Evolutionary conservation across 2,888 invertebrate species (phyloP), one percentile per base, ranked within the genome.

Genomic region (Leptinotarsa peninsularis): DNA sequence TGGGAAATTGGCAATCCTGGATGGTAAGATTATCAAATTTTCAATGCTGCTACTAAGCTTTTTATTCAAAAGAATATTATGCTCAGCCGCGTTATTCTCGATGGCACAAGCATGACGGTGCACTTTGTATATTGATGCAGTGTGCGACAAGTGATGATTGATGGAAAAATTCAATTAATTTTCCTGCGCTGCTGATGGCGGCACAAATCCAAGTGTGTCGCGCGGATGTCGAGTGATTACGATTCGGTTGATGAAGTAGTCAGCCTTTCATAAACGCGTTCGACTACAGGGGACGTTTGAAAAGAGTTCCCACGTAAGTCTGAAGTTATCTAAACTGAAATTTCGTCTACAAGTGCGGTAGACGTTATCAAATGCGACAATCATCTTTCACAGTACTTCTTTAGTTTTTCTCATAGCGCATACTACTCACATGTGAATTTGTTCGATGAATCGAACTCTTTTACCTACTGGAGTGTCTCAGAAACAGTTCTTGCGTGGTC

Each of bases 111-210:
- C 78, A 76, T 76, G 79, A 75, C 78, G 73, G 52, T 72, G 78
- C 78, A 71, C 73, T 75, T 77, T 75, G 66, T 74, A 80, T 79
- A 80, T 79, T 80, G 78, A 78, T 79, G 80, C 79, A 79, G 78
- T 79, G 77, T 80, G 81, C 79, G 83, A 83, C 83, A 82, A 81
- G 77, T 78, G 76, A 82, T 83, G 83, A 83, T 83, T 82, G 82
- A 83, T 83, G 82, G 82, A 82, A 82, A 83, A 83, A 83, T 82
- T 82, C 82, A 83, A 83, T 83, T 82, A 82, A 81, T 82, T 80
- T 81, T 78, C 78, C 74, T 66, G 54, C 73, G 72, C 49, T 75
- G 72, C 70, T 74, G 72, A 63, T n/a, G 27, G n/a, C 63, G 63
- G 63, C 63, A 63, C 63, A 63, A 63, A 76, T 78, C 73, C 72